These are phyloP conservation scores for Bostrychus sinensis DNA, from an alignment of 2,113 vertebrate genomes.

Conservation along the genomic window DNA sequence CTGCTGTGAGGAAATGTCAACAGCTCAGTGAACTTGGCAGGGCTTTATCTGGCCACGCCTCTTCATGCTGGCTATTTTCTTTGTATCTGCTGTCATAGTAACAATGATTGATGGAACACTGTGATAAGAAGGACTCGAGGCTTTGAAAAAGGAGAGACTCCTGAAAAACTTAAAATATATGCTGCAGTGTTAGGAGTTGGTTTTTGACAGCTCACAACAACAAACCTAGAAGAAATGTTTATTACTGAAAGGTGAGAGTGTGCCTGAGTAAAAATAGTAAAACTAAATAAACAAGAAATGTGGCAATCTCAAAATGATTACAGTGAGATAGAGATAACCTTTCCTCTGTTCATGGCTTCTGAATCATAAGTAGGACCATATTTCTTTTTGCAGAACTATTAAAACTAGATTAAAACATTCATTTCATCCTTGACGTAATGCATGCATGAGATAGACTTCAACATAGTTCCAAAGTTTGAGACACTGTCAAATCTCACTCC, in stretches of 20 bases:
- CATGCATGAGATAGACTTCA: too few relatives aligned
- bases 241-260: conserved; percentile 24
- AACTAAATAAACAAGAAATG: conserved; percentile 5
- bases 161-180: conserved; percentile 34
- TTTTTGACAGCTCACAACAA: conserved; percentile 38
- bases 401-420: too few relatives aligned
- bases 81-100: conserved; percentile 49
- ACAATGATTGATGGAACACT: conserved; percentile 36
- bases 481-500: too few relatives aligned
- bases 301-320: conserved; percentile 15
- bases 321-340: too few relatives aligned
- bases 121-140: conserved; percentile 53
- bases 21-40: conserved; percentile 70
- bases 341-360: neutral
- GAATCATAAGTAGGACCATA: neutral
- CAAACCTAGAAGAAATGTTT: conserved; percentile 23
- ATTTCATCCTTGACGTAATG: too few relatives aligned
- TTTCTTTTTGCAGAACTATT: too few relatives aligned
- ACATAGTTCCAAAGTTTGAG: too few relatives aligned
- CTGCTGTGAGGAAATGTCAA: conserved; percentile 74
- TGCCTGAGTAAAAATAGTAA: conserved; percentile 34
- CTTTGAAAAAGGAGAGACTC: conserved; percentile 33
- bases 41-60: conserved; percentile 65
- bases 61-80: conserved; percentile 39
- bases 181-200: conserved; percentile 28